Conservation (phyloP, 2,797 vertebrate genomes). For the Onychomys torridus region DNA sequence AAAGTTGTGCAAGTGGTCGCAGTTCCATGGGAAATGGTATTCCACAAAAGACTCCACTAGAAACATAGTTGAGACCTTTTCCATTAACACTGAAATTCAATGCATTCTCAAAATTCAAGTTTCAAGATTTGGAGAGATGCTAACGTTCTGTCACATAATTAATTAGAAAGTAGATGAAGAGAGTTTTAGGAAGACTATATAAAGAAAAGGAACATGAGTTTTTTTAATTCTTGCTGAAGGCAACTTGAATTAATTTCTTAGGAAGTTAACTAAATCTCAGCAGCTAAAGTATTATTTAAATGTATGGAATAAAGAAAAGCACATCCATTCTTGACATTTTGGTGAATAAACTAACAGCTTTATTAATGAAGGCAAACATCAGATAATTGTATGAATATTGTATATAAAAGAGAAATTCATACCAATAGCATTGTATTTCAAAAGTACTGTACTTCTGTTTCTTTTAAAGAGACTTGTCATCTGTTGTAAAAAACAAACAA, state of each 20-base stretch:
- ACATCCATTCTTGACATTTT: slow-evolving; percentile 87
- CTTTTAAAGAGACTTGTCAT: slow-evolving; percentile 87
- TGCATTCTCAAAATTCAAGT: slow-evolving; percentile 86
- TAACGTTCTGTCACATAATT: slow-evolving; percentile 83
- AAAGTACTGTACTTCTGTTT: slow-evolving; percentile 84
- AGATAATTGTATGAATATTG: slow-evolving; percentile 85
- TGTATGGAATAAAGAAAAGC: slow-evolving; percentile 87
- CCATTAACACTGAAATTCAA: slow-evolving; percentile 84
- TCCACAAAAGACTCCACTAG: slow-evolving; percentile 84
- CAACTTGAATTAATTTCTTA: slow-evolving; percentile 88
- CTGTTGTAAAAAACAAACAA: slow-evolving; percentile 81
- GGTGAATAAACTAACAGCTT: slow-evolving; percentile 89
- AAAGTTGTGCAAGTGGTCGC: slow-evolving; percentile 85
- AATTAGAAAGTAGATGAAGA: slow-evolving; percentile 86
- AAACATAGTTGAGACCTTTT: slow-evolving; percentile 84
- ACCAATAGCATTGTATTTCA: slow-evolving; percentile 85
- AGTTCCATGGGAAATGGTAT: slow-evolving; percentile 83
- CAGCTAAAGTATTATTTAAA: slow-evolving; percentile 84
- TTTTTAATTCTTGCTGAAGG: slow-evolving; percentile 88
- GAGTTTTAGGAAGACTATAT: slow-evolving; percentile 89
- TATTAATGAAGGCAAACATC: slow-evolving; percentile 90
- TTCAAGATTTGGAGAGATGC: slow-evolving; percentile 86
- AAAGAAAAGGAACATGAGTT: slow-evolving; percentile 84
- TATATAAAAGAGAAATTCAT: slow-evolving; percentile 86
- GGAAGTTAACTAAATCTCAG: slow-evolving; percentile 85